Evolutionary conservation across 2,888 invertebrate species (phyloP).

Genomic region (Leptopilina myrica): DNA sequence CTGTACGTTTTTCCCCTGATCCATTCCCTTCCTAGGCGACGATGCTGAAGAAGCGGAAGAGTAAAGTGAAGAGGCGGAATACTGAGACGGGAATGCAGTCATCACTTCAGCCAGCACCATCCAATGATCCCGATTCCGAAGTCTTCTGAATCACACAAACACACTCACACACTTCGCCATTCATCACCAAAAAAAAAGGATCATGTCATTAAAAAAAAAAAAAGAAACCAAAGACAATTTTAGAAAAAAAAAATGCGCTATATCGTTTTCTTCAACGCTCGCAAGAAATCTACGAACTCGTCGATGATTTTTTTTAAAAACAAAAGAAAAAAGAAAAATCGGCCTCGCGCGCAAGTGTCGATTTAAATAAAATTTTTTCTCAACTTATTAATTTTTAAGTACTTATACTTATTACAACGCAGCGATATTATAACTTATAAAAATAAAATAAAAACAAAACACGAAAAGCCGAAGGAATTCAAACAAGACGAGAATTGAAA

Average conservation of each 20-base stretch:
- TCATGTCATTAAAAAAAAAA: neutral
- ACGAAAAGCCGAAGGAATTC: slow-evolving; percentile 29
- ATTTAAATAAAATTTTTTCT: slow-evolving; percentile 13
- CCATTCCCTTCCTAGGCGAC: slow-evolving; percentile 90
- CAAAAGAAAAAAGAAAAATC: neutral
- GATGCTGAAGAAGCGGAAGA: slow-evolving; percentile 99
- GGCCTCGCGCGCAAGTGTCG: neutral
- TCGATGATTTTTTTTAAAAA: slow-evolving; percentile 12
- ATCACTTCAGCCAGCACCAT: slow-evolving; percentile 77
- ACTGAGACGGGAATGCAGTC: slow-evolving; percentile 89
- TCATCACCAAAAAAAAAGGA: slow-evolving; percentile 8
- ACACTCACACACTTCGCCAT: no score
- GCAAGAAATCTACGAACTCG: slow-evolving; percentile 33
- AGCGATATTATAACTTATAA: slow-evolving; percentile 30
- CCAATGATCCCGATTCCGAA: slow-evolving; percentile 71
- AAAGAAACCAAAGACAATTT: neutral
- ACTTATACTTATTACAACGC: slow-evolving; percentile 53
- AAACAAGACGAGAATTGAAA: slow-evolving; percentile 10
- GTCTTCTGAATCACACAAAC: slow-evolving; percentile 50
- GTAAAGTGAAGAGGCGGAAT: slow-evolving; percentile 97
- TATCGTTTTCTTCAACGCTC: slow-evolving; percentile 38
- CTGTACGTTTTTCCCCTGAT: slow-evolving; percentile 64
- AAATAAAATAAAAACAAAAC: neutral
- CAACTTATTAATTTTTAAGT: slow-evolving; percentile 50
- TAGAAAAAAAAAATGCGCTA: slow-evolving; percentile 33